Evolutionary conservation across 2,797 vertebrate genomes (phyloP).

Genomic region (Lemur catta): DNA sequence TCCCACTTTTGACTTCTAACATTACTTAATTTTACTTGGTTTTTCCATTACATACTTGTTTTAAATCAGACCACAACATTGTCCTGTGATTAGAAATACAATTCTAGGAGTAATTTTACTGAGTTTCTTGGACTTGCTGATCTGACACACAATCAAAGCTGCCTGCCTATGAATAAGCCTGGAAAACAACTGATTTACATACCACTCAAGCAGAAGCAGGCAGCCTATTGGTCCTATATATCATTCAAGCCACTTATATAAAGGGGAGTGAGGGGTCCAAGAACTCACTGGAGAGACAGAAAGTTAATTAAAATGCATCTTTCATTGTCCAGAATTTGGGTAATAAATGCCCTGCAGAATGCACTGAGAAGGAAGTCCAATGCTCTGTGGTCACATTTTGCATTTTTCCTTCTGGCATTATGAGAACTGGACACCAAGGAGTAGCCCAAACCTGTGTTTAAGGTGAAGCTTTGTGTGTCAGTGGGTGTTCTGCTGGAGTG

Average conservation of each 20-base stretch:
- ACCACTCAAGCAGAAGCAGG: background rate
- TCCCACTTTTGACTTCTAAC: background rate
- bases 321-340: conserved; percentile 61
- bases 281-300: conserved; percentile 54
- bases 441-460: background rate
- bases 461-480: background rate
- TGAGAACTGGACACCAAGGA: conserved; percentile 7
- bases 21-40: background rate
- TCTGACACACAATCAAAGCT: conserved; percentile 41
- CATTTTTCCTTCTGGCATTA: conserved; percentile 19
- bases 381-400: conserved; percentile 25
- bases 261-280: conserved; percentile 28
- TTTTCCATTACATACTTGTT: conserved; percentile 18
- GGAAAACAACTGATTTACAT: conserved; percentile 52
- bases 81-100: conserved; percentile 23
- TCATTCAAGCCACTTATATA: conserved; percentile 26
- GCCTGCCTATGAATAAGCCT: conserved; percentile 19
- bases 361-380: conserved; percentile 28
- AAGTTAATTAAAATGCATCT: conserved; percentile 74
- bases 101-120: conserved; percentile 11
- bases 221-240: conserved; percentile 51
- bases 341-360: conserved; percentile 56
- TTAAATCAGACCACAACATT: conserved; percentile 2
- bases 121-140: conserved; percentile 47
- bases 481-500: background rate